A percentile compares a stretch with the other conserved stretches of the same genome.
Conservation (phyloP, 2,797 vertebrate genomes). For the Alcedo quadribrachys region DNA sequence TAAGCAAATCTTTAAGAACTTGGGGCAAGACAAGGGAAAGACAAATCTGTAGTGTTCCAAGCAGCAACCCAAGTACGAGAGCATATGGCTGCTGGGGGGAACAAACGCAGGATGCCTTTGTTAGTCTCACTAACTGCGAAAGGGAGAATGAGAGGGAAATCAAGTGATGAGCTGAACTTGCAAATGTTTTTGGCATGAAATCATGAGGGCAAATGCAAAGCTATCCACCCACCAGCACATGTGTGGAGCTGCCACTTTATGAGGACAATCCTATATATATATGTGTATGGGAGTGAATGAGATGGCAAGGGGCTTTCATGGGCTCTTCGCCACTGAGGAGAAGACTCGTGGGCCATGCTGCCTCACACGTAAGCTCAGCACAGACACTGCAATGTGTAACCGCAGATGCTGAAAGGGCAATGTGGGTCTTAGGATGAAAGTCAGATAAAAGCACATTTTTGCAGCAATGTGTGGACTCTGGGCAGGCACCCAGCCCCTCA, state of each 20-base stretch:
- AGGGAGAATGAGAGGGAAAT: not conserved
- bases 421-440: not conserved
- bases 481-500: not conserved
- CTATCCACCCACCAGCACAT: constrained; percentile 14
- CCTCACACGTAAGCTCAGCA: not conserved
- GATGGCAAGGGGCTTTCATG: not conserved
- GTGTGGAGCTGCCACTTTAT: not conserved
- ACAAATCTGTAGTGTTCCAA: not conserved
- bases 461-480: rapidly evolving
- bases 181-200: constrained; percentile 63
- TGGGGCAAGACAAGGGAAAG: not conserved
- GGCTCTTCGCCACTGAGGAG: not conserved
- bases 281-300: not conserved
- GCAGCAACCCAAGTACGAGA: not conserved
- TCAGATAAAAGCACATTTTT: not conserved
- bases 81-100: not conserved
- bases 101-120: not conserved
- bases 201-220: constrained; percentile 59
- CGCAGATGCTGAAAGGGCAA: not conserved
- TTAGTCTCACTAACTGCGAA: not conserved
- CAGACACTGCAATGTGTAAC: rapidly evolving
- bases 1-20: not conserved
- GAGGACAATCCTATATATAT: not conserved
- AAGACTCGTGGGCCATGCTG: rapidly evolving
- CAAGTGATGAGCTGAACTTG: not conserved